These are phyloP conservation scores for Zaprionus ornatus DNA, from an alignment of 1,140 invertebrate genomes.

Conservation along the genomic window DNA sequence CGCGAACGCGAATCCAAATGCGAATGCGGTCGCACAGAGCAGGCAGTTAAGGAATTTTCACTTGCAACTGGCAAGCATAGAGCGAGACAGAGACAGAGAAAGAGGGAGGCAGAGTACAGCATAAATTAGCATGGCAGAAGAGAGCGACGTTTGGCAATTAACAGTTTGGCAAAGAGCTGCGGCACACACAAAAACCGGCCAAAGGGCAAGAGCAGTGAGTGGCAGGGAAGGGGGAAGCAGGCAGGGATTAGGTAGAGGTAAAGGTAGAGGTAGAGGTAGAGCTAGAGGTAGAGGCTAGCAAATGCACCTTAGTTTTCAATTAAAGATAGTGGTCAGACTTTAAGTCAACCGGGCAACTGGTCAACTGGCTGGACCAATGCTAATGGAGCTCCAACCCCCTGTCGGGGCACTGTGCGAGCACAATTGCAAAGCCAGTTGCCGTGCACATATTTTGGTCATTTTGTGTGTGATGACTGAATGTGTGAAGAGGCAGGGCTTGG, in stretches of 20 bases:
- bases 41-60: constrained; percentile 14
- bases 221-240: background rate
- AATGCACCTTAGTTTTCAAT: constrained; percentile 9
- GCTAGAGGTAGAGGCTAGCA: background rate
- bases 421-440: background rate
- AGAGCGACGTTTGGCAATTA: constrained; percentile 24
- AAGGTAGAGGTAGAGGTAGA: too few species aligned
- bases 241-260: background rate
- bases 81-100: constrained; percentile 1
- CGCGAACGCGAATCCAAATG: constrained; percentile 18
- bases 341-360: background rate
- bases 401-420: background rate
- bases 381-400: background rate
- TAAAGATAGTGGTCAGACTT: constrained; percentile 20
- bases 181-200: constrained; percentile 1
- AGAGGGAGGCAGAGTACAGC: background rate
- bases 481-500: background rate
- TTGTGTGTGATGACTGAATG: background rate
- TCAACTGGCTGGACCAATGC: background rate
- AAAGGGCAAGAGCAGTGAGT: background rate
- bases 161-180: constrained; percentile 1
- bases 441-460: background rate
- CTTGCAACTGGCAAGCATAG: background rate
- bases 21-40: constrained; percentile 9
- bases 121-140: constrained; percentile 36